Evolutionary conservation across 2,888 invertebrate species (phyloP), one percentile per base, ranked within the genome.

Genomic region (Drosophila rubida): DNA sequence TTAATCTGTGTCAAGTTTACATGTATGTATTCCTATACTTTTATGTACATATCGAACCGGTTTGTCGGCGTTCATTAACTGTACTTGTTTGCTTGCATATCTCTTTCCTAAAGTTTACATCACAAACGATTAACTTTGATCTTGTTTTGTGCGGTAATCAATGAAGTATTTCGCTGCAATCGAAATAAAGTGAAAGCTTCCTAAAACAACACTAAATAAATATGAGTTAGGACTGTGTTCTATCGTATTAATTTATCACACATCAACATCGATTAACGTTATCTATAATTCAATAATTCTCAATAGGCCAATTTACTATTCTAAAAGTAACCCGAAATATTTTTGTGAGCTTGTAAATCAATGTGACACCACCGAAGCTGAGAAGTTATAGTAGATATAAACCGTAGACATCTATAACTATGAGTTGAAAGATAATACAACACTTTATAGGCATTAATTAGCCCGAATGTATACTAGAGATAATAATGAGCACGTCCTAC

Each of bases 1-100:
- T 57, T 27, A 77, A 73, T 87, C 27, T 88, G 73, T 88, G 81
- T 76, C 81, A 82, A 86, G 76, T 58, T 76, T 63, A 14, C 32
- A 25, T 16, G 19, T 14, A 37, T 11, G 32, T 16, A 7, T 44
- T 30, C 30, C 13, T 19, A 35, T n/a, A 11, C 13, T 13, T 19
- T 27, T 30, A 35, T 51, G 13, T 7, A 14, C 1, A 32, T 64
- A 44, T 55, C 2, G 8, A 50, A 73, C 74, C 48, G 74, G 74
- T 74, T 74, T 58, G 2, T 23, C 13, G 5, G 49, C 22, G 32
- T 44, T 8, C 1, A 48, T 45, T 54, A 49, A 16, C 58, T 42
- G 49, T 55, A 39, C 16, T 30, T 45, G 14, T 44, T 16, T 11
- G 32, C 58, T 48, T 55, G 45, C 49, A 30, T 32, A 27, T 46